Conservation (phyloP, 2,888 invertebrate species). For the Tricholauxania praeusta region DNA sequence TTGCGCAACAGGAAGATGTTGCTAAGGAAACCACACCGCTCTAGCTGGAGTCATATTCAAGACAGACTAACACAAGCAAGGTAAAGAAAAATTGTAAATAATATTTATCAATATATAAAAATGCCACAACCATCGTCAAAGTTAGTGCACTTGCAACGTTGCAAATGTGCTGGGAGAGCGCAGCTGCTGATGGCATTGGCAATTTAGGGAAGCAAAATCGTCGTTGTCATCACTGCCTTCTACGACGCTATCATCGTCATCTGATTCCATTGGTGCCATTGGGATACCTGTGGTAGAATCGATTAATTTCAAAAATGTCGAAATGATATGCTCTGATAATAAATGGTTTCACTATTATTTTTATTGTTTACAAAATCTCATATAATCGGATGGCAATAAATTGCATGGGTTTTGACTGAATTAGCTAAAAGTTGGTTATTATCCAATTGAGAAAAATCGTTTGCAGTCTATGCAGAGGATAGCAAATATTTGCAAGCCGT, state of each 20-base stretch:
- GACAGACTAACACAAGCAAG: neutral
- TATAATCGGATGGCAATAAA: no score
- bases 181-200: neutral
- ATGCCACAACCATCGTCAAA: neutral
- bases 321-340: constrained; percentile 38
- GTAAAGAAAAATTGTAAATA: constrained; percentile 10
- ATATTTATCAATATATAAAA: neutral
- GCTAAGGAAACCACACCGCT: neutral
- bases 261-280: no score
- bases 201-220: neutral
- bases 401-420: no score
- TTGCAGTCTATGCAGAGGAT: no score
- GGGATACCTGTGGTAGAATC: constrained; percentile 9
- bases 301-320: constrained; percentile 38
- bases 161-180: neutral
- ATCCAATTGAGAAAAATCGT: no score
- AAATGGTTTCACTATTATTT: constrained; percentile 38
- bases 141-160: neutral
- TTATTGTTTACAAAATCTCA: constrained; percentile 12
- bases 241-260: neutral
- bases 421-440: no score
- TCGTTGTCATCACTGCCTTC: neutral
- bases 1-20: constrained; percentile 28
- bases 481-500: no score
- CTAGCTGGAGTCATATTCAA: neutral